phyloP scores from a whole-genome alignment of 1,140 invertebrate genomes.

The Doryteuthis pealeii region DNA sequence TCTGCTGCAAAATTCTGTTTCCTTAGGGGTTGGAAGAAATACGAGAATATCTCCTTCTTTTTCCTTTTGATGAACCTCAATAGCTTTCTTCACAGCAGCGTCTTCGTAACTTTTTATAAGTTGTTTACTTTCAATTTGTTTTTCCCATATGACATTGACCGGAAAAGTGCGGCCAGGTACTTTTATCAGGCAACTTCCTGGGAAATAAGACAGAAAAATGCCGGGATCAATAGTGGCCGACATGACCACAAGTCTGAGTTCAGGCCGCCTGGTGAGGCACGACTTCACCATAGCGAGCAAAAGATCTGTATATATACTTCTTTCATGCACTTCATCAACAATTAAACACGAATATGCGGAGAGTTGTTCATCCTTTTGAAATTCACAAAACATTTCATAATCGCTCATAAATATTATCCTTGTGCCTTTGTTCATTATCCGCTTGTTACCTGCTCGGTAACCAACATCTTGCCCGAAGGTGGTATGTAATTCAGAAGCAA shows the following conservation, averaged over 20 bases:
- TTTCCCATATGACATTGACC: constrained; percentile 84
- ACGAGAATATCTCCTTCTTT: constrained; percentile 88
- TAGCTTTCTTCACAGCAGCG: constrained; percentile 88
- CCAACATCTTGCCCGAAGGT: constrained; percentile 49
- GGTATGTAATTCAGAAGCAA: constrained; percentile 46
- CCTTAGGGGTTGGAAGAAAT: constrained; percentile 76
- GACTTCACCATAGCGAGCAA: constrained; percentile 80
- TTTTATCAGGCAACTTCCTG: constrained; percentile 84
- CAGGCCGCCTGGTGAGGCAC: constrained; percentile 35
- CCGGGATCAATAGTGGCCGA: constrained; percentile 64
- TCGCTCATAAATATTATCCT: constrained; percentile 98
- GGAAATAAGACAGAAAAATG: constrained; percentile 65
- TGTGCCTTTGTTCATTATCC: constrained; percentile 68
- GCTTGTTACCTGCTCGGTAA: constrained; percentile 70
- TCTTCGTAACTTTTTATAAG: constrained; percentile 81
- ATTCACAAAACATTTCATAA: constrained; percentile 94
- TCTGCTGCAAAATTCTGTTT: constrained; percentile 48
- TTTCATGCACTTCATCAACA: constrained; percentile 96
- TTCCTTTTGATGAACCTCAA: constrained; percentile 91
- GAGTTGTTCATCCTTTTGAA: constrained; percentile 69
- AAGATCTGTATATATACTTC: constrained; percentile 92
- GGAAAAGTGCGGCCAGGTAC: constrained; percentile 84
- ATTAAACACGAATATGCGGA: constrained; percentile 78
- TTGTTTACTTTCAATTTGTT: constrained; percentile 87
- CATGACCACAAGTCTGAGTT: constrained; percentile 51